phyloP scores from a whole-genome alignment of 2,888 invertebrate species.

The Netelia inedita region DNA sequence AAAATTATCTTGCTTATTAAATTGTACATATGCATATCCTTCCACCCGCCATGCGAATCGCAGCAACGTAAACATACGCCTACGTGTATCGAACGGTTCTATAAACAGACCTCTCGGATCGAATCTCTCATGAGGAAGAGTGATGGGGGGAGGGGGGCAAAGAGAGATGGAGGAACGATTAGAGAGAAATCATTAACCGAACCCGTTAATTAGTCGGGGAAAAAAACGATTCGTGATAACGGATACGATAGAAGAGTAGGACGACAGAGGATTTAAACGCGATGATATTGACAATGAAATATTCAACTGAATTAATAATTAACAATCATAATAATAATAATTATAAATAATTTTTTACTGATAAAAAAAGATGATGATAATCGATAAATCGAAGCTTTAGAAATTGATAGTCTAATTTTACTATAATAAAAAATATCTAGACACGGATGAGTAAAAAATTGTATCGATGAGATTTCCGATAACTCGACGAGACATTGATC shows the following conservation, averaged over 20 bases:
- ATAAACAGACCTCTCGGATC: constrained; percentile 21
- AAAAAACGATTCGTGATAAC: constrained; percentile 39
- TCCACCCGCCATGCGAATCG: neutral
- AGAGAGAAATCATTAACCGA: constrained; percentile 47
- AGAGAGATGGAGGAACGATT: constrained; percentile 26
- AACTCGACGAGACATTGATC: constrained; percentile 37
- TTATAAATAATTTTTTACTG: too few relatives aligned
- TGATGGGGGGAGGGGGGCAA: neutral
- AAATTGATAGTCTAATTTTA: neutral
- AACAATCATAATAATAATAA: neutral
- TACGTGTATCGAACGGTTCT: constrained; percentile 25
- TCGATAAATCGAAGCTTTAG: neutral
- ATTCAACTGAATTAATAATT: too few relatives aligned
- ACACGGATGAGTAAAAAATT: neutral
- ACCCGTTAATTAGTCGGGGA: constrained; percentile 38
- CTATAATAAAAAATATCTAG: neutral
- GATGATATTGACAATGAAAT: too few relatives aligned
- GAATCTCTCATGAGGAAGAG: constrained; percentile 1
- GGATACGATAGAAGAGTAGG: constrained; percentile 1
- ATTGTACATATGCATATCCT: neutral
- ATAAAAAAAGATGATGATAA: neutral
- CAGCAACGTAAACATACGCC: neutral
- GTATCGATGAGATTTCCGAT: constrained; percentile 25
- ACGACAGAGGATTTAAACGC: neutral
- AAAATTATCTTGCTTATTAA: neutral